A percentile compares a stretch with the other conserved stretches of the same genome.
Conservation (phyloP, 2,797 vertebrate genomes). For the Thalassophryne amazonica region DNA sequence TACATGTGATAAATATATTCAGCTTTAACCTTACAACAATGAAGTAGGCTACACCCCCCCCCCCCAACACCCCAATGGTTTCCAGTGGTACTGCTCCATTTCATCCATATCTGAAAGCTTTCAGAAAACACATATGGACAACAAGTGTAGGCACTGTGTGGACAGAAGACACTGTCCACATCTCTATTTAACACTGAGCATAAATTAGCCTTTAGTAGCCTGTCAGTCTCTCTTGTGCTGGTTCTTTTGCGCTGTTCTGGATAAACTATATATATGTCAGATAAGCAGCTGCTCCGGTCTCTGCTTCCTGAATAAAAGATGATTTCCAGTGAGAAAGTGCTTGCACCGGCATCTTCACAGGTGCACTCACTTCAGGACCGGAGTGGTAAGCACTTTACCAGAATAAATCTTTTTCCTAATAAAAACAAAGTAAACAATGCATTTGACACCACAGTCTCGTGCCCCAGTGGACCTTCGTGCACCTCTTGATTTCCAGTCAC, state of each 20-base stretch:
- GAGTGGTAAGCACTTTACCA: conserved; percentile 38
- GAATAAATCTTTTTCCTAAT: conserved; percentile 28
- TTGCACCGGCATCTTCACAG: conserved; percentile 16
- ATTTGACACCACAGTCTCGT: conserved; percentile 11
- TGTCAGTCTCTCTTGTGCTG: conserved; percentile 3
- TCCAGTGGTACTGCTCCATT: too few species aligned
- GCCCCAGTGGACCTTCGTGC: background rate
- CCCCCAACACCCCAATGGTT: too few species aligned
- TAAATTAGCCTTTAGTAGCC: too few species aligned
- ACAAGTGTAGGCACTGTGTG: too few species aligned
- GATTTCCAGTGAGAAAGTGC: conserved; percentile 25
- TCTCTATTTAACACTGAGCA: too few species aligned
- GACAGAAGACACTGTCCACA: too few species aligned
- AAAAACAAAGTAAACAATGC: conserved; percentile 26
- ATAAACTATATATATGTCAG: conserved; percentile 17
- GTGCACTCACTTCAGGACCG: conserved; percentile 23
- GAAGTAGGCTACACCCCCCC: too few species aligned
- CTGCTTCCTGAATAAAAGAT: conserved; percentile 47
- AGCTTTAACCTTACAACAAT: too few species aligned
- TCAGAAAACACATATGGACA: too few species aligned
- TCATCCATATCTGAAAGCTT: too few species aligned
- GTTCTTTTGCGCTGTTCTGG: background rate
- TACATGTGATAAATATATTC: too few species aligned
- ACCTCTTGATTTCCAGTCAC: conserved; percentile 30
- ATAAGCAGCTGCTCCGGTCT: conserved; percentile 6